Conservation (phyloP, 2,888 invertebrate species). For the Xylota sylvarum region DNA sequence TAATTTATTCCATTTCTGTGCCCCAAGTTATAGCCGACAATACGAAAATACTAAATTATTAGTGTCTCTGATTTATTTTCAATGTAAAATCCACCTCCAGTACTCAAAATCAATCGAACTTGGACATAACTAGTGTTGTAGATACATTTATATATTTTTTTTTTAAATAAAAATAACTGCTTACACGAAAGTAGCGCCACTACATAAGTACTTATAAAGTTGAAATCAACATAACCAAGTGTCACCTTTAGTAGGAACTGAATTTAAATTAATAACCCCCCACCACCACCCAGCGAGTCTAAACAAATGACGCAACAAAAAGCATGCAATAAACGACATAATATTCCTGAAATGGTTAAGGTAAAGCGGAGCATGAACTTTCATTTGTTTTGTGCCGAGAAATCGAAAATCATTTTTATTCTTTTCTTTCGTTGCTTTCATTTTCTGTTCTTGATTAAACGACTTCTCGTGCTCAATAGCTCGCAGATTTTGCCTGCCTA, state of each 20-base stretch:
- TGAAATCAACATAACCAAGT: constrained; percentile 4
- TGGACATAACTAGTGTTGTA: constrained; percentile 41
- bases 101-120: constrained; percentile 47
- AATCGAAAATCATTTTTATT: constrained; percentile 61
- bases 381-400: constrained; percentile 37
- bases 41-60: constrained; percentile 32
- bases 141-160: neutral
- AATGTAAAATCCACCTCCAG: constrained; percentile 65
- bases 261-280: constrained; percentile 40
- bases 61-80: constrained; percentile 36
- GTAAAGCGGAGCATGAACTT: constrained; percentile 8
- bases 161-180: constrained; percentile 12
- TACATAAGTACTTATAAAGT: too few relatives aligned
- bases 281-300: neutral
- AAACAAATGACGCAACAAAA: constrained; percentile 28
- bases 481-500: constrained; percentile 20
- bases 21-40: constrained; percentile 24
- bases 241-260: constrained; percentile 18
- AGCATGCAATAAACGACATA: constrained; percentile 22
- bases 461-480: constrained; percentile 38
- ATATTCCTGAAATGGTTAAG: constrained; percentile 9
- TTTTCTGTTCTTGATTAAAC: constrained; percentile 54
- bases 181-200: constrained; percentile 47
- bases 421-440: constrained; percentile 12
- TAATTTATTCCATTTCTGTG: constrained; percentile 55